Conservation (phyloP, 2,113 vertebrate species). For the Eptesicus fuscus region DNA sequence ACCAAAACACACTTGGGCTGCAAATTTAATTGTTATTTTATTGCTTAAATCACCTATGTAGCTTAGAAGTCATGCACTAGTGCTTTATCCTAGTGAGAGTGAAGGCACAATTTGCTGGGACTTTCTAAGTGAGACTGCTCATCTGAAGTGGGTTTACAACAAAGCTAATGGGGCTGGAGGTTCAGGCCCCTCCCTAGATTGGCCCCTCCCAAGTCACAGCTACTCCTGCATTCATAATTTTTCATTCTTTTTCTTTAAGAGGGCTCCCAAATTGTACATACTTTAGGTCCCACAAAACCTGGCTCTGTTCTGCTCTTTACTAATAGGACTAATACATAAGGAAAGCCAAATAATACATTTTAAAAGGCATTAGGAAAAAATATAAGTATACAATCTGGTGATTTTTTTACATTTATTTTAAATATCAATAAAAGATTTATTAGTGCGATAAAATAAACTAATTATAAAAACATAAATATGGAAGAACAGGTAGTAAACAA, state of each 20-base stretch:
- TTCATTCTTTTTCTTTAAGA: not conserved
- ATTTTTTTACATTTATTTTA: slow-evolving; percentile 4
- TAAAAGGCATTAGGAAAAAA: not conserved
- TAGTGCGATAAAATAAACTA: not conserved
- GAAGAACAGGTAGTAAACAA: not conserved
- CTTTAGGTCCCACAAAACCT: not conserved
- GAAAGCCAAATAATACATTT: not conserved
- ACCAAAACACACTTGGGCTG: not conserved
- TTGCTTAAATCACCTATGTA: not conserved
- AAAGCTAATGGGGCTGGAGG: not conserved
- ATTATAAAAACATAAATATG: not conserved
- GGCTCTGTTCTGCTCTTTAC: not conserved
- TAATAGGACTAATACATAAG: not conserved
- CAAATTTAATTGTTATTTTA: slow-evolving; percentile 1
- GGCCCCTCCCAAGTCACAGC: not conserved
- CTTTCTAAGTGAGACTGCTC: not conserved
- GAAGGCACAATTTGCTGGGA: not conserved
- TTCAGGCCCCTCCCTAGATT: not conserved
- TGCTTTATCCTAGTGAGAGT: not conserved
- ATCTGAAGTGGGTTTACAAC: not conserved
- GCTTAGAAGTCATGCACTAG: not conserved
- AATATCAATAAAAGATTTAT: not conserved
- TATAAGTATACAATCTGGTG: not conserved
- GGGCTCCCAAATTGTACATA: not conserved
- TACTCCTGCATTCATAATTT: not conserved